Base-by-base conservation (phyloP, 2,797 vertebrate species). In the Rhinophrynus dorsalis region DNA sequence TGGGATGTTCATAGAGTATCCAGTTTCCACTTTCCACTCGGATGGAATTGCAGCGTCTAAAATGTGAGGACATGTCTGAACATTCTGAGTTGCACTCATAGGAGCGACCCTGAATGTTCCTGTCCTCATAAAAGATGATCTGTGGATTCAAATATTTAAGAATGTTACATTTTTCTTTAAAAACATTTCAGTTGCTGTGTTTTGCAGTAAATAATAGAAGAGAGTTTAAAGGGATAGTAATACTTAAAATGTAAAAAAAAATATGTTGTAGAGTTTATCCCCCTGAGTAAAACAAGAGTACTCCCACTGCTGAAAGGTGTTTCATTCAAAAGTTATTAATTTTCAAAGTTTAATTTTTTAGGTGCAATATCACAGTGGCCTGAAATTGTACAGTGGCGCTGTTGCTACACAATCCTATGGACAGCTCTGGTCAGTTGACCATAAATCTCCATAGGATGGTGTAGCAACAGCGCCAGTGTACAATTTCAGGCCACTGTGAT, bases 51-150 rank as follows among this genome's bases (percentile, higher is more conserved):
- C 87, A 91, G 79, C 60, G 52, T 81, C 51, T 90, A 75, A 90
- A 67, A 64, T 80, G 79, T 73, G 78, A 64, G 68, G 76, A 11
- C 76, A 91, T 74, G 29, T 92, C 89, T 0, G 82, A 0, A 3
- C 84, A 84, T 71, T 92, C 87, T 29, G 80, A 80, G 54, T 63
- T 84, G 72, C 79, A 85, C 74, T 90, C 88, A 74, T 88, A 88
- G 68, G 78, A 87, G 54, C 82, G 84, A 17, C 88, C 85, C 84
- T 84, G 81, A 79, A 92, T 90, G 80, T 86, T 80, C 54, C 78
- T 87, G 55, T 92, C 90, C 78, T 92, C 90, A 27, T 86, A 93
- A 57, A 89, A 90, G 69, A 67, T 84, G 60, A 90, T 84, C 87
- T 93, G 65, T 30, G 76, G 67, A 2, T 59, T 18, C 6, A 32